Evolutionary conservation across 1,140 invertebrate species (phyloP).

Genomic region (Globodera ellingtonae): DNA sequence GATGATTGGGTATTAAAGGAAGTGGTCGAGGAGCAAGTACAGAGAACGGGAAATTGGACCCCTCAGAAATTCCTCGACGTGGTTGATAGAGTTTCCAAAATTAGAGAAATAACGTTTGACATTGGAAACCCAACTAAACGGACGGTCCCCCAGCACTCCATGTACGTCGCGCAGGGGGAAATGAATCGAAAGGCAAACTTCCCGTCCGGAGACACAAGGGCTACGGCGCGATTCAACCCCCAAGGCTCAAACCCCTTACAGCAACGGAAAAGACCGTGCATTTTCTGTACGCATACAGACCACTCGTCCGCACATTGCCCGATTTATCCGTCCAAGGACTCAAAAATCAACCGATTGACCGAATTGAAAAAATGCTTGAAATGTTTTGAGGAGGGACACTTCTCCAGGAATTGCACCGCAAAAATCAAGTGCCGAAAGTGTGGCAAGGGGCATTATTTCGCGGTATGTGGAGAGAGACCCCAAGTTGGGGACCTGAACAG

Average conservation of each 20-base stretch:
- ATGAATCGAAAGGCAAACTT: background rate
- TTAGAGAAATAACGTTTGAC: background rate
- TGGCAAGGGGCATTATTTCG: background rate
- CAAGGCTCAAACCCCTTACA: background rate
- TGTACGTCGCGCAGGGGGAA: background rate
- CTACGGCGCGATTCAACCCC: background rate
- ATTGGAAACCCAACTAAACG: too few relatives aligned
- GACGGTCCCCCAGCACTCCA: background rate
- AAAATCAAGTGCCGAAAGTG: background rate
- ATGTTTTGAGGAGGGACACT: background rate
- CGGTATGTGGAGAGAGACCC: background rate
- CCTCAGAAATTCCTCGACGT: background rate
- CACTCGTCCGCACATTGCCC: background rate
- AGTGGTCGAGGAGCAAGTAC: background rate
- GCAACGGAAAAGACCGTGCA: background rate
- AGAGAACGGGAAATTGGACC: background rate
- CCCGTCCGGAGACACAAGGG: background rate
- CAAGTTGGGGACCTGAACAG: background rate
- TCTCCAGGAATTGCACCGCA: background rate
- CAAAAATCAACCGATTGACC: background rate
- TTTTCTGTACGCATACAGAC: background rate
- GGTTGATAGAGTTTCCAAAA: background rate
- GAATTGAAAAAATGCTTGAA: conserved; percentile 1
- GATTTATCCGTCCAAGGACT: background rate
- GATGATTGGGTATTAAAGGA: background rate